Conservation (phyloP, 1,140 invertebrate genomes). For the Bombus breviceps region DNA sequence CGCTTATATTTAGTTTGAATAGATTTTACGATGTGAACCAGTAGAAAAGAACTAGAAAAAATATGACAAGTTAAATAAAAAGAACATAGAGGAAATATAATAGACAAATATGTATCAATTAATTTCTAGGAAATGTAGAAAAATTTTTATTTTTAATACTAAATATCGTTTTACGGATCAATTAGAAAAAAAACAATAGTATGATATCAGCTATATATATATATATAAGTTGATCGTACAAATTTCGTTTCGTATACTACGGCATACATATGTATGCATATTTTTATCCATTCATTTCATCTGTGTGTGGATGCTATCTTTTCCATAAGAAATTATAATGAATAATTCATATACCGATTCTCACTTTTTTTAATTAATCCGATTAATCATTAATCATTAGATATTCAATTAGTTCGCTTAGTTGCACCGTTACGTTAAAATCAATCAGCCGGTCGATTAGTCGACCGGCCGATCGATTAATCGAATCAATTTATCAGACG, state of each 20-base stretch:
- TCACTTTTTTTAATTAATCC: background rate
- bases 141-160: background rate
- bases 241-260: background rate
- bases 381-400: background rate
- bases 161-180: background rate
- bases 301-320: background rate
- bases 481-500: background rate
- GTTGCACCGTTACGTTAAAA: background rate
- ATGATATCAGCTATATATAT: background rate
- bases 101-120: background rate
- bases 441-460: no score
- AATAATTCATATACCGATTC: constrained; percentile 7
- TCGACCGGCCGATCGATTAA: background rate
- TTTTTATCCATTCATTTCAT: background rate
- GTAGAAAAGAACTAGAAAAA: background rate
- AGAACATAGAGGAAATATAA: background rate
- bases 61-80: background rate
- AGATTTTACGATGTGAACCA: background rate
- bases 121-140: background rate
- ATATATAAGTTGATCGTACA: background rate
- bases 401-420: background rate
- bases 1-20: background rate
- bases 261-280: background rate
- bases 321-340: background rate
- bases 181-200: background rate